A percentile compares a stretch with the other conserved stretches of the same genome.
phyloP scores from a whole-genome alignment of 2,888 invertebrate genomes.

The Calameuta idolon region DNA sequence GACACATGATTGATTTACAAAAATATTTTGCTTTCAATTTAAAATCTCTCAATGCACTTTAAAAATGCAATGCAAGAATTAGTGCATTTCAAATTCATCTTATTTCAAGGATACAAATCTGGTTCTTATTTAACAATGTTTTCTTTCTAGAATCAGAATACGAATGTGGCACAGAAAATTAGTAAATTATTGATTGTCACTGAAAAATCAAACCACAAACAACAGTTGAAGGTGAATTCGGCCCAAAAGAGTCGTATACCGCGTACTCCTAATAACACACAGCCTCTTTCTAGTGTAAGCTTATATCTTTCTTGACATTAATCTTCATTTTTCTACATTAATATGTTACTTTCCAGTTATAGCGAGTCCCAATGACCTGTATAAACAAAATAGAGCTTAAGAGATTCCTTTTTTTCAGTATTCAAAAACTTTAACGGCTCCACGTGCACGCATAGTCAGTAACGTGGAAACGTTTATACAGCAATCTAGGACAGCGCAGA shows the following conservation, averaged over 20 bases:
- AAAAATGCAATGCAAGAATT: background rate
- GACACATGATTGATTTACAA: background rate
- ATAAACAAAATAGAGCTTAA: background rate
- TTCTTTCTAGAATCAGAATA: conserved; percentile 42
- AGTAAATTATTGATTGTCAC: conserved; percentile 27
- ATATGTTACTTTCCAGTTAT: background rate
- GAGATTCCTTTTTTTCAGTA: conserved; percentile 33
- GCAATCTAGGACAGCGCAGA: conserved; percentile 55
- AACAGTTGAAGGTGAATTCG: conserved; percentile 42
- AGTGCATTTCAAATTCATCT: background rate
- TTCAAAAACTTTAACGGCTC: conserved; percentile 57
- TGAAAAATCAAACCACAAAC: conserved; percentile 42
- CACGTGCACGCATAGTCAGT: conserved; percentile 58
- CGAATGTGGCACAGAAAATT: conserved; percentile 33
- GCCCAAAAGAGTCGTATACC: conserved; percentile 50
- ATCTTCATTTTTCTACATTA: background rate
- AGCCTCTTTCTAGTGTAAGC: conserved; percentile 37
- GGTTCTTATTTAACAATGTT: background rate
- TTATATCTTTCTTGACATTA: background rate
- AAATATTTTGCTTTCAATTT: background rate
- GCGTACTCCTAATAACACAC: conserved; percentile 49
- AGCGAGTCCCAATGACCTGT: background rate
- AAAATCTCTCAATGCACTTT: background rate
- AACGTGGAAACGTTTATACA: conserved; percentile 47
- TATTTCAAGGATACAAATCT: background rate